These are phyloP conservation scores for Papilio glaucus DNA, from an alignment of 1,140 invertebrate species.

Conservation along the genomic window DNA sequence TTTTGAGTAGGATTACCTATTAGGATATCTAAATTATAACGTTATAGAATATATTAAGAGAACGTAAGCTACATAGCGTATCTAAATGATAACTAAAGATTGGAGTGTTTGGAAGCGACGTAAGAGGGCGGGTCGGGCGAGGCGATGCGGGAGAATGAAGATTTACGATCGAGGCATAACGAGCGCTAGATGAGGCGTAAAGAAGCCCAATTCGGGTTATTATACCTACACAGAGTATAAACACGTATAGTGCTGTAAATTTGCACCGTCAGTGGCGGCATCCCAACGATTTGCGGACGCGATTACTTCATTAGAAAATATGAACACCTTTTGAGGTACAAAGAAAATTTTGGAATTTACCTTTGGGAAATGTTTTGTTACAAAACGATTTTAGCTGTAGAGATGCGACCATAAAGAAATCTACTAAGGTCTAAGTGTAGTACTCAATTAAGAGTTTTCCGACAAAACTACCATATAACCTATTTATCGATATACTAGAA, in stretches of 20 bases:
- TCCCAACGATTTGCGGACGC: conserved; percentile 21
- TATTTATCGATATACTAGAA: too few species aligned
- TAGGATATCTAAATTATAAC: too few species aligned
- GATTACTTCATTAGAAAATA: conserved; percentile 36
- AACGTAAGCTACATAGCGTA: conserved; percentile 45
- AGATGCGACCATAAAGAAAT: not conserved
- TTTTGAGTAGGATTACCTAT: too few species aligned
- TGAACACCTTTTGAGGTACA: conserved; percentile 33
- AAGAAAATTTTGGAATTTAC: conserved; percentile 11
- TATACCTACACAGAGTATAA: conserved; percentile 60
- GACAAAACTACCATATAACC: too few species aligned
- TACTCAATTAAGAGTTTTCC: too few species aligned
- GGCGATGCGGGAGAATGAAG: conserved; percentile 66
- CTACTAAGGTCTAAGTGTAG: too few species aligned
- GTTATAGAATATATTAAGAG: not conserved
- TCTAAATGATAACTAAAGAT: conserved; percentile 66
- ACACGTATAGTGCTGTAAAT: conserved; percentile 39
- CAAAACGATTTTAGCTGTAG: too few species aligned
- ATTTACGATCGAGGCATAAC: conserved; percentile 80
- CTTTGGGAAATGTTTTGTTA: too few species aligned
- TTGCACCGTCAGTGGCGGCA: conserved; percentile 40
- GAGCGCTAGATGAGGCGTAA: conserved; percentile 81
- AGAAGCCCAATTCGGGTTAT: conserved; percentile 79
- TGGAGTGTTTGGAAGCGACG: conserved; percentile 63
- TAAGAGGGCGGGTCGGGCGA: conserved; percentile 45